Evolutionary conservation across 2,888 invertebrate species (phyloP).

Genomic region (Caenorhabditis panamensis): DNA sequence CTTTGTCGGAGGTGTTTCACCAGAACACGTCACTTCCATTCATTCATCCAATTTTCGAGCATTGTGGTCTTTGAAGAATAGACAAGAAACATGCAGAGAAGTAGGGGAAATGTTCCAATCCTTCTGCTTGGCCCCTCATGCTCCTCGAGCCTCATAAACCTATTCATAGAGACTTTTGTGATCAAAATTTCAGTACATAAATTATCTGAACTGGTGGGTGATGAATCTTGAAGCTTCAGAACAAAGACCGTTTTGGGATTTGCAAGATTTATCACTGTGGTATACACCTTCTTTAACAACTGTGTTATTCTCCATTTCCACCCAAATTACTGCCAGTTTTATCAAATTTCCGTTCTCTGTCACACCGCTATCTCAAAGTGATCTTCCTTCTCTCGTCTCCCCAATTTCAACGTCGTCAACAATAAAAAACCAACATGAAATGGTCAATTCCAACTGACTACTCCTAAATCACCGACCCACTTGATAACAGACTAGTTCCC

Average conservation of each 20-base stretch:
- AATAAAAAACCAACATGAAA: conserved; percentile 12
- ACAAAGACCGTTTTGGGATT: no score
- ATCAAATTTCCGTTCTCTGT: conserved; percentile 4
- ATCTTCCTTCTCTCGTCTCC: not conserved
- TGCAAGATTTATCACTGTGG: not conserved
- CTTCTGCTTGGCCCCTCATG: no score
- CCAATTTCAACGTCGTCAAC: conserved; percentile 4
- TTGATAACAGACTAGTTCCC: conserved; percentile 10
- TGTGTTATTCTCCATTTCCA: not conserved
- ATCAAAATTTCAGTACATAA: no score
- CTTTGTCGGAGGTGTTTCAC: conserved; percentile 5
- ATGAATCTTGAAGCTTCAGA: no score
- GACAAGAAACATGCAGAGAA: no score
- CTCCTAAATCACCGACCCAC: conserved; percentile 21
- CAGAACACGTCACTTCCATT: not conserved
- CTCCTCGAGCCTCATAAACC: no score
- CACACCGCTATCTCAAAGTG: not conserved
- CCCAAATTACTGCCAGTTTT: not conserved
- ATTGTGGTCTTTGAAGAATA: not conserved
- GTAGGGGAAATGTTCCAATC: no score
- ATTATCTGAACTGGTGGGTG: no score
- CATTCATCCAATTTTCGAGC: conserved; percentile 2
- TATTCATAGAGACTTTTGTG: no score
- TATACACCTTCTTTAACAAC: not conserved
- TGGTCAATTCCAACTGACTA: not conserved